Evolutionary conservation across 2,113 vertebrate species (phyloP).

Genomic region (Cryptomyrus ogoouensis): DNA sequence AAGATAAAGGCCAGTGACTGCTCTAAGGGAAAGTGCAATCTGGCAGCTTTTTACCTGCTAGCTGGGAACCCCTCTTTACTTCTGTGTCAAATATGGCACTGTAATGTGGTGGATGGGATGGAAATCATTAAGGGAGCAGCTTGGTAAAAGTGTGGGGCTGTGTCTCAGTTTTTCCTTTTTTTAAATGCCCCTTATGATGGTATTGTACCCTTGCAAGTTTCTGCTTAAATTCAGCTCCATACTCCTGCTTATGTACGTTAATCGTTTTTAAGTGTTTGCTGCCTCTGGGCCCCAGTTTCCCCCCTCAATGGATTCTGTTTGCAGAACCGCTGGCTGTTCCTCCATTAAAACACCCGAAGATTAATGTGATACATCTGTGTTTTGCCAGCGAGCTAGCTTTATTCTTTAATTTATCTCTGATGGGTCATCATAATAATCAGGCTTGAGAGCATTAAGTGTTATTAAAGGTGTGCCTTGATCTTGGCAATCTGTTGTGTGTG

Average conservation of each 20-base stretch:
- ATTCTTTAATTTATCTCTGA: slow-evolving; percentile 39
- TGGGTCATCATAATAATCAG: slow-evolving; percentile 19
- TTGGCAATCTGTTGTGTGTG: not conserved
- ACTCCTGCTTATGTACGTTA: not conserved
- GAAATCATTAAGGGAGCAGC: not conserved
- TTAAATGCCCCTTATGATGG: not conserved
- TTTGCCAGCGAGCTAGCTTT: slow-evolving; percentile 52
- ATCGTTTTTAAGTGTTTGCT: not conserved
- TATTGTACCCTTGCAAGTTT: not conserved
- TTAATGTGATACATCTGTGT: slow-evolving; percentile 47
- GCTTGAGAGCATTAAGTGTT: slow-evolving; percentile 33
- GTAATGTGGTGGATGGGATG: not conserved
- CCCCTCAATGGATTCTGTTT: not conserved
- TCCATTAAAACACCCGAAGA: slow-evolving; percentile 44
- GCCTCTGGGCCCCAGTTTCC: not conserved
- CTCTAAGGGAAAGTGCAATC: not conserved
- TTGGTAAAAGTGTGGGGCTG: not conserved
- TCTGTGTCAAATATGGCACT: not conserved
- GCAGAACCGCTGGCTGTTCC: not conserved
- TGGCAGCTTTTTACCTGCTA: not conserved
- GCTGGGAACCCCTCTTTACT: not conserved
- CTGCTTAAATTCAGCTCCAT: not conserved
- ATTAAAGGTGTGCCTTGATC: slow-evolving; percentile 11
- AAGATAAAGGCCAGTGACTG: not conserved
- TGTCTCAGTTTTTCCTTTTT: not conserved